A percentile compares a stretch with the other conserved stretches of the same genome.
Evolutionary conservation across 2,113 vertebrate species (phyloP).

Genomic region (Psilopogon haemacephalus): DNA sequence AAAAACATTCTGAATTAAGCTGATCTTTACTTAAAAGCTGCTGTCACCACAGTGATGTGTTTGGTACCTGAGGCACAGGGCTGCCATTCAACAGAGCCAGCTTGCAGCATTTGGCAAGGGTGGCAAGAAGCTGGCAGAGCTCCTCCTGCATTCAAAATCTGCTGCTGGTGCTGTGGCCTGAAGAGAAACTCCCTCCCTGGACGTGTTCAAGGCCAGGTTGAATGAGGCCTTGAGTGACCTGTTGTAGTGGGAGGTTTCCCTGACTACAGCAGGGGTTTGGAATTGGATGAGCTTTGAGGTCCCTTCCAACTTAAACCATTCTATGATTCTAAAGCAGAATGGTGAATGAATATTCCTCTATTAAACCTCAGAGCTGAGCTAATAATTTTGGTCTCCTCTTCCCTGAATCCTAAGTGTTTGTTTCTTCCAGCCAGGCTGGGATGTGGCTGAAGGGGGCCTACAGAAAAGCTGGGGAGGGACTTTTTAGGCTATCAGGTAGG

Average conservation of each 20-base stretch:
- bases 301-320: too few species aligned
- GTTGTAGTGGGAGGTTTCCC: too few species aligned
- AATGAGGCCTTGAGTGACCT: too few species aligned
- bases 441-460: too few species aligned
- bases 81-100: neutral
- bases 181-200: too few species aligned
- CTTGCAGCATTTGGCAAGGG: neutral
- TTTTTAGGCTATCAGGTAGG: too few species aligned
- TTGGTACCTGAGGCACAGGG: neutral
- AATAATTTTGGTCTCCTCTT: neutral
- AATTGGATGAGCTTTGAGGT: too few species aligned
- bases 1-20: neutral
- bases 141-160: neutral
- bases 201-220: too few species aligned
- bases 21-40: neutral
- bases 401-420: constrained; percentile 24
- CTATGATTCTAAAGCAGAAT: neutral
- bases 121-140: neutral
- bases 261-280: too few species aligned
- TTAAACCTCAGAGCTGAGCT: neutral
- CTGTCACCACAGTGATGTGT: neutral
- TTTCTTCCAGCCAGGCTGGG: neutral
- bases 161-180: neutral
- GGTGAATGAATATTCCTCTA: neutral
- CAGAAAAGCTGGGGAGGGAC: too few species aligned